Evolutionary conservation across 2,888 invertebrate species (phyloP).

Genomic region (Tenthredo distinguenda): DNA sequence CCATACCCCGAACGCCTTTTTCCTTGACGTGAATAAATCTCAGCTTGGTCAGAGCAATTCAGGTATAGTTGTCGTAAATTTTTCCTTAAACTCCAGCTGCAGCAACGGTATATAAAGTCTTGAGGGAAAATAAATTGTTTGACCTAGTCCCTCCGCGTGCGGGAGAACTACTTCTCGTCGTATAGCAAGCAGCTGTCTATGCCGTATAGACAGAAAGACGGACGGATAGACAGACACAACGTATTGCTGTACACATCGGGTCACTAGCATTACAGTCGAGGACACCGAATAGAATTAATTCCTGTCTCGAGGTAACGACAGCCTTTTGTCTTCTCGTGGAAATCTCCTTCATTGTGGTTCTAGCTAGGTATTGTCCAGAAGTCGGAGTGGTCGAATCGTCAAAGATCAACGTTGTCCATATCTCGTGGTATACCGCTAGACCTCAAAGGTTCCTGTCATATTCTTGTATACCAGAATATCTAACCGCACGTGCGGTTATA

Average conservation of each 20-base stretch:
- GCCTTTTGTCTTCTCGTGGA: slow-evolving; percentile 4
- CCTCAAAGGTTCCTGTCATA: neutral
- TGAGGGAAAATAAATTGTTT: neutral
- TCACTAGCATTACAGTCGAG: neutral
- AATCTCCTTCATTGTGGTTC: slow-evolving; percentile 6
- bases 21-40: neutral
- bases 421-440: neutral
- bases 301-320: neutral
- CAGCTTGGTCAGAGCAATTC: neutral
- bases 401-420: neutral
- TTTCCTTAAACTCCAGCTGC: neutral
- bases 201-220: neutral
- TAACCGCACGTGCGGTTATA: neutral
- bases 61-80: neutral
- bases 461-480: neutral
- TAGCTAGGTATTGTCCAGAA: neutral
- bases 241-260: neutral
- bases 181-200: neutral
- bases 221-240: neutral
- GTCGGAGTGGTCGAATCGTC: neutral
- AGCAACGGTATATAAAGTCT: neutral
- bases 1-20: neutral
- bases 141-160: neutral
- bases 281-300: neutral
- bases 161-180: neutral